phyloP scores from a whole-genome alignment of 1,140 invertebrate genomes.

The Neomicropteryx cornuta region DNA sequence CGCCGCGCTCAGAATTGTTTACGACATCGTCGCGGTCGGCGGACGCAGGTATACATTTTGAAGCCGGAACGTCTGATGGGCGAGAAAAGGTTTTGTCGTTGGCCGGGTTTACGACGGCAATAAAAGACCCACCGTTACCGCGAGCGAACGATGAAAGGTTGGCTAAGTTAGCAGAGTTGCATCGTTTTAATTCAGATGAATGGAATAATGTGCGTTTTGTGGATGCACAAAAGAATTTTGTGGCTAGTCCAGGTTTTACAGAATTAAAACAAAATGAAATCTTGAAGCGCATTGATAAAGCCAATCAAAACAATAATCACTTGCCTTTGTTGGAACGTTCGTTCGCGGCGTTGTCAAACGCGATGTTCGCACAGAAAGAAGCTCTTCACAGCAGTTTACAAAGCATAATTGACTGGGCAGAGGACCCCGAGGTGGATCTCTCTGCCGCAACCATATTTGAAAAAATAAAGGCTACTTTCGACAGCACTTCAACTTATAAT shows the following conservation, averaged over 20 bases:
- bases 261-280: conserved; percentile 16
- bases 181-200: too few relatives aligned
- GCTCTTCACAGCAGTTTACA: conserved; percentile 2
- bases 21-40: too few relatives aligned
- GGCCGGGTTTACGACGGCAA: too few relatives aligned
- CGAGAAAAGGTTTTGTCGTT: too few relatives aligned
- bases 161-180: too few relatives aligned
- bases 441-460: background rate
- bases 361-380: conserved; percentile 11
- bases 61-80: too few relatives aligned
- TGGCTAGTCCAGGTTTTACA: conserved; percentile 11
- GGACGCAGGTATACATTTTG: too few relatives aligned
- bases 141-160: too few relatives aligned
- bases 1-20: too few relatives aligned
- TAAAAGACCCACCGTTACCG: too few relatives aligned
- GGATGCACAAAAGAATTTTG: conserved; percentile 13
- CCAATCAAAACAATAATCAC: conserved; percentile 1
- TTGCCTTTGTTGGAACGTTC: conserved; percentile 11
- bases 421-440: background rate
- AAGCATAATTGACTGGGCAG: background rate
- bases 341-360: conserved; percentile 14
- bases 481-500: conserved; percentile 11
- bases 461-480: conserved; percentile 11
- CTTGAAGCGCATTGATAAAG: conserved; percentile 9
- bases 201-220: conserved; percentile 13